Evolutionary conservation across 2,113 vertebrate genomes (phyloP).

Genomic region (Porphyrio hochstetteri): DNA sequence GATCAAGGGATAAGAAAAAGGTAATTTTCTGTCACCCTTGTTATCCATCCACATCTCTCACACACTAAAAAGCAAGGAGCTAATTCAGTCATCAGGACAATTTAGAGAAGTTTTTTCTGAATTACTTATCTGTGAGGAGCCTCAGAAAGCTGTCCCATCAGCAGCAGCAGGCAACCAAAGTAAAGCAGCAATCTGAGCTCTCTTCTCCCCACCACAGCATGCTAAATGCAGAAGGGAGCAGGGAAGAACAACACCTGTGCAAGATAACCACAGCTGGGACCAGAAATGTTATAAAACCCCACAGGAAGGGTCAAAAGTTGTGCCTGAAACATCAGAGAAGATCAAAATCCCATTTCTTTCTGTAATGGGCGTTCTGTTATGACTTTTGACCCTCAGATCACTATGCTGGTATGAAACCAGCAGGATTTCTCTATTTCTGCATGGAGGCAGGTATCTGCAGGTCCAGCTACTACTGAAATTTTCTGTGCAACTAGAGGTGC

Average conservation of each 20-base stretch:
- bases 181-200: not conserved
- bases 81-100: not conserved
- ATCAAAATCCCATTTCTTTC: not conserved
- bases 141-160: not conserved
- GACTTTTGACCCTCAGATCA: not conserved
- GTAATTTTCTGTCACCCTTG: conserved; percentile 37
- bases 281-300: not conserved
- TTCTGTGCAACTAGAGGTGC: not conserved
- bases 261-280: not conserved
- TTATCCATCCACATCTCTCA: not conserved
- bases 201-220: not conserved
- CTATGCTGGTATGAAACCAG: not conserved
- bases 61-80: not conserved
- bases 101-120: conserved; percentile 7
- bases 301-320: not conserved
- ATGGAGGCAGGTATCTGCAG: not conserved
- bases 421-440: not conserved
- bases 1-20: conserved; percentile 31
- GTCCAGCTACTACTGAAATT: not conserved
- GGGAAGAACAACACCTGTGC: not conserved
- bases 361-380: not conserved
- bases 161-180: not conserved
- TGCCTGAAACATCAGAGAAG: not conserved
- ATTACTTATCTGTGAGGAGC: not conserved
- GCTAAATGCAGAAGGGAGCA: not conserved